phyloP scores from a whole-genome alignment of 2,888 invertebrate genomes.

The Didymodactylos carnosus region DNA sequence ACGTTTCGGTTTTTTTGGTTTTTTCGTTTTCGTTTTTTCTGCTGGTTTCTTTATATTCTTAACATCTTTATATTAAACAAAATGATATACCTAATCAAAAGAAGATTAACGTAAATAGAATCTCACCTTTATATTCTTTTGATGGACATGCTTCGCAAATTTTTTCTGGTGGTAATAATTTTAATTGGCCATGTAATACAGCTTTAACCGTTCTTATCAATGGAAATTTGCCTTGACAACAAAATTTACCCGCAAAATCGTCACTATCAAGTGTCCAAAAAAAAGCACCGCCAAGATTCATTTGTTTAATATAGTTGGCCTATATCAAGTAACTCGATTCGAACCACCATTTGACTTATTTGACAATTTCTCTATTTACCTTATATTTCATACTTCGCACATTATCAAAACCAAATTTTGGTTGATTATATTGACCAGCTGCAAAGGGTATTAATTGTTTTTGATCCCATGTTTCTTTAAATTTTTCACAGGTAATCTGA shows the following conservation, averaged over 20 bases:
- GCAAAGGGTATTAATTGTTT: constrained; percentile 35
- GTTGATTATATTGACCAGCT: constrained; percentile 15
- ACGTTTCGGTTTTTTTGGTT: not conserved
- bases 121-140: constrained; percentile 10
- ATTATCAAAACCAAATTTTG: constrained; percentile 16
- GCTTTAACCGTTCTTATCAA: constrained; percentile 13
- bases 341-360: not conserved
- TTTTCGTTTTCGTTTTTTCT: constrained; percentile 2
- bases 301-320: constrained; percentile 62
- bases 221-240: constrained; percentile 14
- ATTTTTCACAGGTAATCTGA: not conserved
- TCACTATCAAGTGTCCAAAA: constrained; percentile 45
- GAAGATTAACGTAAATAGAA: no score
- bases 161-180: constrained; percentile 6
- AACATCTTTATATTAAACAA: no score
- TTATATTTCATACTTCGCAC: constrained; percentile 10
- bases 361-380: not conserved
- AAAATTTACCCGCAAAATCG: constrained; percentile 14
- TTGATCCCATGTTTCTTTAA: constrained; percentile 19
- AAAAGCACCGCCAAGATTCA: constrained; percentile 74
- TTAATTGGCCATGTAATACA: constrained; percentile 5
- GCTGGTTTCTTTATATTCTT: not conserved
- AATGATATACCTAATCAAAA: no score
- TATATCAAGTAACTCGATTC: no score
- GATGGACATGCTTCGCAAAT: constrained; percentile 12